These are phyloP conservation scores for Drosophila ironensis DNA, from an alignment of 1,140 invertebrate species.

Conservation along the genomic window DNA sequence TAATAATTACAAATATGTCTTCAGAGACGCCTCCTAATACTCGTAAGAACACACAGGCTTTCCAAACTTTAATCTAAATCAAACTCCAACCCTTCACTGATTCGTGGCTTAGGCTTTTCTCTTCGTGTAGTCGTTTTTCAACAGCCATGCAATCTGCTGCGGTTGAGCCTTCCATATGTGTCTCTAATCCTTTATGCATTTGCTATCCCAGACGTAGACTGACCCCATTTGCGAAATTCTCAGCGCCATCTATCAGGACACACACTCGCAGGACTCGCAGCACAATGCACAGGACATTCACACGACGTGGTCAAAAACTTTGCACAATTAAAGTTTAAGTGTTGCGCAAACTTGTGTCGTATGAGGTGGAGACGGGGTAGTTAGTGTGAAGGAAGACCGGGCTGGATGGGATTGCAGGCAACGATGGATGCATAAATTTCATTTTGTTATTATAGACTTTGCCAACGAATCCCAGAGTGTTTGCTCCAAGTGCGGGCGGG, in stretches of 20 bases:
- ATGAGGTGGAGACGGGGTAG: constrained; percentile 2
- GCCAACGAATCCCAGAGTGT: constrained; percentile 24
- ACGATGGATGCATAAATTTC: constrained; percentile 61
- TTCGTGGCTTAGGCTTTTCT: no score
- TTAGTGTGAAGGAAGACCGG: no score
- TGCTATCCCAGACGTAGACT: constrained; percentile 59
- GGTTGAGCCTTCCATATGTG: constrained; percentile 7
- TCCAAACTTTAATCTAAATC: no score
- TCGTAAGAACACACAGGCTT: no score
- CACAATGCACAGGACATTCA: constrained; percentile 54
- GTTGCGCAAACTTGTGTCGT: constrained; percentile 71
- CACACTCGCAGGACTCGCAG: constrained; percentile 28
- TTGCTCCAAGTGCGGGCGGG: constrained; percentile 23
- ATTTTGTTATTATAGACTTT: constrained; percentile 69
- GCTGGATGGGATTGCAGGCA: no score
- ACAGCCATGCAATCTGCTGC: constrained; percentile 30
- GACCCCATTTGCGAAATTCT: constrained; percentile 72
- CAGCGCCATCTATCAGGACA: constrained; percentile 67
- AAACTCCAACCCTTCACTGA: no score
- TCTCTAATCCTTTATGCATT: constrained; percentile 73
- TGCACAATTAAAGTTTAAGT: constrained; percentile 79
- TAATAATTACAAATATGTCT: no score
- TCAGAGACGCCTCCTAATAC: no score
- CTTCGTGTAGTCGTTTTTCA: constrained; percentile 41
- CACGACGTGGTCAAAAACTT: constrained; percentile 74